These are phyloP conservation scores for Oreochromis tanganicae DNA, from an alignment of 2,113 vertebrate species.

Conservation along the genomic window DNA sequence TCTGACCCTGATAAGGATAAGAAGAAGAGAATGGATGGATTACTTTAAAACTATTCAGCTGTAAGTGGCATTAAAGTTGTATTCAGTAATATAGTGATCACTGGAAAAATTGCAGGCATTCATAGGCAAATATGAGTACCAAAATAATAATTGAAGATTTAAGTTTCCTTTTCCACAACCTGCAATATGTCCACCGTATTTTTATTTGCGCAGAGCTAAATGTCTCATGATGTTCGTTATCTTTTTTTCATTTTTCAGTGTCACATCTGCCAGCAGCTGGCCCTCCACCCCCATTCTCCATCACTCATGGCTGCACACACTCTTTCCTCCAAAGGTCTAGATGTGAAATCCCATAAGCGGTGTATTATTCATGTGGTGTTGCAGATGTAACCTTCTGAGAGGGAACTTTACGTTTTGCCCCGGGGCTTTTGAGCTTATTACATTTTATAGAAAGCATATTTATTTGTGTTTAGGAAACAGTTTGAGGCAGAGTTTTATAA, in stretches of 20 bases:
- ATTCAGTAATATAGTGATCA: background rate
- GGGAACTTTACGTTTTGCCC: slow-evolving; percentile 16
- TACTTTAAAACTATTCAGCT: background rate
- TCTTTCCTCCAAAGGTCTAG: slow-evolving; percentile 4
- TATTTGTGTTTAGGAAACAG: background rate
- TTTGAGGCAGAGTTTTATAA: background rate
- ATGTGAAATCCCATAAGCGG: slow-evolving; percentile 23
- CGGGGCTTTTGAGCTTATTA: background rate
- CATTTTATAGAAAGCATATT: slow-evolving; percentile 1
- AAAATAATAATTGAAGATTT: background rate
- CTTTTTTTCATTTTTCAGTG: background rate
- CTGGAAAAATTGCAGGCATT: background rate
- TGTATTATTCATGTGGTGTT: slow-evolving; percentile 59
- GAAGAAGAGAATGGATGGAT: background rate
- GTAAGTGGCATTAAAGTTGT: background rate
- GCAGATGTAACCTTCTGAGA: slow-evolving; percentile 41
- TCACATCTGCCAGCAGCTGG: background rate
- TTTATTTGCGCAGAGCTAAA: background rate
- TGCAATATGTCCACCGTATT: background rate
- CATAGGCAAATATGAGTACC: background rate
- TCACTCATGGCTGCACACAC: background rate
- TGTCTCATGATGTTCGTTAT: background rate
- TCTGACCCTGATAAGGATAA: background rate
- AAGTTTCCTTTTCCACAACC: background rate
- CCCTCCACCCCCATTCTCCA: background rate